Conservation (phyloP, 1,140 invertebrate genomes). For the Habropoda laboriosa region DNA sequence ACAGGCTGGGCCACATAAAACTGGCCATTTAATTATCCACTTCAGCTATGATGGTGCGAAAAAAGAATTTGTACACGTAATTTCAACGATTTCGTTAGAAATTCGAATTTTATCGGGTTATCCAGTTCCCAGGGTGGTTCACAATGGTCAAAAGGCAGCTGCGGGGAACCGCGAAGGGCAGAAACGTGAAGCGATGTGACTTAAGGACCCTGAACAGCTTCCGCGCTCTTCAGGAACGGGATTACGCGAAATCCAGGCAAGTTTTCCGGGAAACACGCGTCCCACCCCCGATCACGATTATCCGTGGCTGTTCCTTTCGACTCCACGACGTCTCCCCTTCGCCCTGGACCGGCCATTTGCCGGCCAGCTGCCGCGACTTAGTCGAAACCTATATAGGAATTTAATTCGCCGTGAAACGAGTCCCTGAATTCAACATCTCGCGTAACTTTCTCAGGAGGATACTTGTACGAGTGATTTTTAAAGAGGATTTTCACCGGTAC, state of each 20-base stretch:
- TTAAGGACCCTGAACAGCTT: not conserved
- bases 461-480: not conserved
- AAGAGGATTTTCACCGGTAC: too few relatives aligned
- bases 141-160: constrained; percentile 22
- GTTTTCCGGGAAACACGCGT: constrained; percentile 72
- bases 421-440: too few relatives aligned
- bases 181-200: constrained; percentile 24
- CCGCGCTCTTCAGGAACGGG: constrained; percentile 54
- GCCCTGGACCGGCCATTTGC: constrained; percentile 50
- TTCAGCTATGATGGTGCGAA: too few relatives aligned
- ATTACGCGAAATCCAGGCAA: constrained; percentile 80
- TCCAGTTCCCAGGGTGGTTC: too few relatives aligned
- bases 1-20: too few relatives aligned
- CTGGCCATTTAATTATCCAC: too few relatives aligned
- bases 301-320: constrained; percentile 40
- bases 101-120: too few relatives aligned
- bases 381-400: constrained; percentile 69
- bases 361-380: constrained; percentile 72
- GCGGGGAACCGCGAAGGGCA: constrained; percentile 57
- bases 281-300: constrained; percentile 33
- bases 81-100: too few relatives aligned
- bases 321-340: constrained; percentile 25
- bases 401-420: constrained; percentile 82
- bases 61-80: too few relatives aligned
- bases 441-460: not conserved